Evolutionary conservation across 53 echinoderm and acorn worm species (phyloP), one percentile per base, ranked within the genome.

Genomic region (Apostichopus leukothele): DNA sequence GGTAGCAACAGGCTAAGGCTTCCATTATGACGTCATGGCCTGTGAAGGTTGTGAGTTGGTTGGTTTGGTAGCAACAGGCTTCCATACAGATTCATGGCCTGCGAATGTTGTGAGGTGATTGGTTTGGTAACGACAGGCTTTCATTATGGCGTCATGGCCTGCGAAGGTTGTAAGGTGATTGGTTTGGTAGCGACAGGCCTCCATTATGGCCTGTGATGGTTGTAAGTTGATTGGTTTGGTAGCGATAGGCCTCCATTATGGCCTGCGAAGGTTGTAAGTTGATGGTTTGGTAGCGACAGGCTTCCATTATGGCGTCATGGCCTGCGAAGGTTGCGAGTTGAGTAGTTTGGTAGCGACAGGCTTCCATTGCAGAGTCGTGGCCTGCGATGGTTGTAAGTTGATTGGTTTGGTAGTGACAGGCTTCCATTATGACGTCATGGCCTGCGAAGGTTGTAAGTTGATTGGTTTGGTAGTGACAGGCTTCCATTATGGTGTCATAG

Each of bases 231-330:
- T 39, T 39, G 39, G 39, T 39, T 39, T 39, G 39, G 95, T 53
- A 95, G 96, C 1, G 96, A 96, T 55, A 96, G 96, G 96, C 4
- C 93, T 96, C 52, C 96, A 96, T 83, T 96, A 96, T 90, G 96
- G 96, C 96, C n/a, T 96, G 96, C 54, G 96, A 96, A 91, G 96
- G 96, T 9, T 96, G 96, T 83, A 95, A 96, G 95, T 93, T 95
- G 16, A 9, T 63, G 16, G 11, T 63, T 63, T 13, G 39, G 39
- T 39, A 39, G 39, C 39, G 39, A 39, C 39, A 39, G 39, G 39
- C 3, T 39, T 39, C 3, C 39, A 39, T 39, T 39, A 39, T 3
- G 3, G 1, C 0, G 39, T 39, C 39, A 39, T 39, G 39, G 39
- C 39, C 39, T 39, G 39, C 39, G 39, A 3, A 3, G 39, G 39